Evolutionary conservation across 2,797 vertebrate genomes (phyloP).

Genomic region (Antennarius maculatus): DNA sequence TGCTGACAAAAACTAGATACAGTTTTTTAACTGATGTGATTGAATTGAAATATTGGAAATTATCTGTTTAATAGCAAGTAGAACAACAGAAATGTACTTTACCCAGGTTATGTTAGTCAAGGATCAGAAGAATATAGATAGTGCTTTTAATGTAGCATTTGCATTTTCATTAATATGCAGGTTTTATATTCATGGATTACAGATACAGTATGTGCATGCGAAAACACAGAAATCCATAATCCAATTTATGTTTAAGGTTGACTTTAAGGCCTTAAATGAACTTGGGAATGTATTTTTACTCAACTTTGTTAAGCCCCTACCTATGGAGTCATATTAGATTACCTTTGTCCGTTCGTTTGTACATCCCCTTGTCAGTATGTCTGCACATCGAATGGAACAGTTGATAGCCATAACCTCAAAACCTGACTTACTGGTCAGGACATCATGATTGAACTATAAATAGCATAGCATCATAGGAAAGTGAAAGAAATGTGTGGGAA

Average conservation of each 20-base stretch:
- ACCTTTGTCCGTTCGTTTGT: too few relatives aligned
- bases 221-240: not conserved
- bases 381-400: too few relatives aligned
- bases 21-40: not conserved
- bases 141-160: slow-evolving; percentile 20
- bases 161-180: slow-evolving; percentile 8
- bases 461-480: too few relatives aligned
- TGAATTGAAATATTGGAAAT: not conserved
- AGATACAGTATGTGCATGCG: not conserved
- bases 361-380: too few relatives aligned
- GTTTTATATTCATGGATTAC: not conserved
- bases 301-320: too few relatives aligned
- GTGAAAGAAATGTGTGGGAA: too few relatives aligned
- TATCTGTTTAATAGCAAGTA: not conserved
- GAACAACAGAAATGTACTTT: not conserved
- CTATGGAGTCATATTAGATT: too few relatives aligned
- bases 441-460: too few relatives aligned
- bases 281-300: not conserved
- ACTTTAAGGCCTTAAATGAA: not conserved
- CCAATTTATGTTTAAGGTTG: not conserved
- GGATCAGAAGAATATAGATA: not conserved
- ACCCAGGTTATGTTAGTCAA: not conserved
- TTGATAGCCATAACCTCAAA: too few relatives aligned
- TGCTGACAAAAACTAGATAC: not conserved
- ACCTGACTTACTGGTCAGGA: too few relatives aligned